Conservation (phyloP, 2,113 vertebrate genomes). For the Microtus ochrogaster region DNA sequence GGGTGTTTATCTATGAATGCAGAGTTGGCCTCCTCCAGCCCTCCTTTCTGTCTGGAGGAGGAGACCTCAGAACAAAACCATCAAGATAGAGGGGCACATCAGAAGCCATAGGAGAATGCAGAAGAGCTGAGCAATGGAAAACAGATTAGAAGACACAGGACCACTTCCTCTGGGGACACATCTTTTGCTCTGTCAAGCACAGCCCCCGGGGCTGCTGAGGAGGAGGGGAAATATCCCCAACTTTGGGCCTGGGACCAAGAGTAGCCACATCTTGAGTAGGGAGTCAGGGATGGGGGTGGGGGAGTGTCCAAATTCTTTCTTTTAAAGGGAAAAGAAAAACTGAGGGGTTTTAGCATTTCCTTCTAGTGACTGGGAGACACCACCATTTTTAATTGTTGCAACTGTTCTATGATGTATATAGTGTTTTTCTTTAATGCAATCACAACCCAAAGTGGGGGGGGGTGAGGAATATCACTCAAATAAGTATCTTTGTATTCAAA, state of each 20-base stretch:
- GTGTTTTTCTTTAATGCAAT: conserved; percentile 21
- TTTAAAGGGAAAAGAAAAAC: background rate
- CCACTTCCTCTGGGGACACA: background rate
- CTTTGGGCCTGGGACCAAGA: conserved; percentile 59
- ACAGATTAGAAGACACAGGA: background rate
- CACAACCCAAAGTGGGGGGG: background rate
- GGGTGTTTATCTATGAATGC: conserved; percentile 59
- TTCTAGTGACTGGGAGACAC: background rate
- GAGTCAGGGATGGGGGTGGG: background rate
- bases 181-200: background rate
- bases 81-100: background rate
- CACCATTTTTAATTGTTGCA: conserved; percentile 31
- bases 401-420: background rate
- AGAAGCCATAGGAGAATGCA: background rate
- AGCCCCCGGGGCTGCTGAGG: background rate
- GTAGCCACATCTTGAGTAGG: conserved; percentile 16
- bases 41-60: background rate
- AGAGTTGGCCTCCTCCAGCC: conserved; percentile 1
- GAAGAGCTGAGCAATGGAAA: background rate
- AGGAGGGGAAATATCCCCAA: background rate
- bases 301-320: background rate
- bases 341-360: background rate
- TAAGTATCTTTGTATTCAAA: conserved; percentile 73
- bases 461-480: background rate
- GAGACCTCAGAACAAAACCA: conserved; percentile 16